phyloP scores from a whole-genome alignment of 2,113 vertebrate species.

The Alosa alosa region DNA sequence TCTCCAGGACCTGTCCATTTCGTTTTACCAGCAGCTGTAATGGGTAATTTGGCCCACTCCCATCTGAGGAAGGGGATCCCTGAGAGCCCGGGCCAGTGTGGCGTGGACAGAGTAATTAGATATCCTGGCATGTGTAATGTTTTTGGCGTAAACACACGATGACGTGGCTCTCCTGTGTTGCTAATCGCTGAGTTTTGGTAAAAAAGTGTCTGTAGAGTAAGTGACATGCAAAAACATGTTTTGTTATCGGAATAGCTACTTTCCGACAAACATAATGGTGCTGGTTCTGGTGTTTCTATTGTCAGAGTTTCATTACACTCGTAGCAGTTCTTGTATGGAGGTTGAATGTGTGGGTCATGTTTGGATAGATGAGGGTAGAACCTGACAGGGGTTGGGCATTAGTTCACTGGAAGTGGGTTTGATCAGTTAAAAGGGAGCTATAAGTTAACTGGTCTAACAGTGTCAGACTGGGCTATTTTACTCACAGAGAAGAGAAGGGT shows the following conservation, averaged over 20 bases:
- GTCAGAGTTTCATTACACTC: too few relatives aligned
- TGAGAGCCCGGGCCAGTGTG: slow-evolving; percentile 25
- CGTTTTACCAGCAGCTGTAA: slow-evolving; percentile 39
- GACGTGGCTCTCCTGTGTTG: neutral
- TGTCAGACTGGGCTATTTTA: too few relatives aligned
- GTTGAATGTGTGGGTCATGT: too few relatives aligned
- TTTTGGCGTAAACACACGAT: neutral
- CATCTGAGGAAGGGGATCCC: slow-evolving; percentile 30
- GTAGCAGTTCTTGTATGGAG: too few relatives aligned
- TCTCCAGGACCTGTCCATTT: slow-evolving; percentile 36
- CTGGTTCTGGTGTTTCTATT: too few relatives aligned
- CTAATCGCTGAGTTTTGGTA: neutral
- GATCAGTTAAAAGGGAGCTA: too few relatives aligned
- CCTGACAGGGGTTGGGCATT: too few relatives aligned
- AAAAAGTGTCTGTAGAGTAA: neutral
- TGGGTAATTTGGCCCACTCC: slow-evolving; percentile 48
- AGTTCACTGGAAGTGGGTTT: too few relatives aligned
- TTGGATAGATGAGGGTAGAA: too few relatives aligned
- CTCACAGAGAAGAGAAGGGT: too few relatives aligned
- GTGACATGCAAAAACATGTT: neutral
- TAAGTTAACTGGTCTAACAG: too few relatives aligned
- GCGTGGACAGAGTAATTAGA: slow-evolving; percentile 19
- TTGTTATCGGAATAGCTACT: neutral
- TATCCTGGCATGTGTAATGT: slow-evolving; percentile 19
- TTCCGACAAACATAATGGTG: too few relatives aligned